A percentile compares a stretch with the other conserved stretches of the same genome.
These are phyloP conservation scores for Hypena proboscidalis DNA, from an alignment of 2,888 invertebrate genomes.

Conservation along the genomic window DNA sequence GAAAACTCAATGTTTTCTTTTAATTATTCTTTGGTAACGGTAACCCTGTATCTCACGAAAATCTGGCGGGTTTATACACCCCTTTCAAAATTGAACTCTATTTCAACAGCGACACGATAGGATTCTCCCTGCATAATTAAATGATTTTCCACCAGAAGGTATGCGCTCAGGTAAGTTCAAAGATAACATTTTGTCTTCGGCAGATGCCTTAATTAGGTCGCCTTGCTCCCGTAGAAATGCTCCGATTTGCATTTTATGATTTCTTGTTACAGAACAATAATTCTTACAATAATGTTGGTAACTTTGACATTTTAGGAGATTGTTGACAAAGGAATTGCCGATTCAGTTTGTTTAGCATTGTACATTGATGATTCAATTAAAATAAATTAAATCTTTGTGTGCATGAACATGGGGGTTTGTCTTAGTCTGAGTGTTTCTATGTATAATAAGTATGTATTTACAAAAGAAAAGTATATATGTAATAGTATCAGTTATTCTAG, in stretches of 20 bases:
- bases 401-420: no score
- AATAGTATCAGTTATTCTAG: no score
- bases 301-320: background rate
- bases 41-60: slow-evolving; percentile 48
- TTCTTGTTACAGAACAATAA: slow-evolving; percentile 18
- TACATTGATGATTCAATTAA: no score
- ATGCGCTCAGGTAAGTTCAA: slow-evolving; percentile 79
- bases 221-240: slow-evolving; percentile 55
- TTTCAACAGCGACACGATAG: background rate
- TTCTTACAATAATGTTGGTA: background rate
- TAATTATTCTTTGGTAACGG: slow-evolving; percentile 1
- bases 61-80: slow-evolving; percentile 47
- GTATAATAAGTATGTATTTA: no score
- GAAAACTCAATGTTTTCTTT: no score
- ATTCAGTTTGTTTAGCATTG: no score
- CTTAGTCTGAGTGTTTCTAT: no score
- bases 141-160: slow-evolving; percentile 45
- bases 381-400: no score
- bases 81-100: slow-evolving; percentile 38
- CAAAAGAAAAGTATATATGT: no score
- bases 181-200: slow-evolving; percentile 74
- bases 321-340: no score
- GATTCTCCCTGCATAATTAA: slow-evolving; percentile 15
- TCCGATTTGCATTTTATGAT: slow-evolving; percentile 44
- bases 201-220: slow-evolving; percentile 73